A percentile compares a stretch with the other conserved stretches of the same genome.
These are phyloP conservation scores for Phaethon lepturus DNA, from an alignment of 2,113 vertebrate species.

Conservation along the genomic window DNA sequence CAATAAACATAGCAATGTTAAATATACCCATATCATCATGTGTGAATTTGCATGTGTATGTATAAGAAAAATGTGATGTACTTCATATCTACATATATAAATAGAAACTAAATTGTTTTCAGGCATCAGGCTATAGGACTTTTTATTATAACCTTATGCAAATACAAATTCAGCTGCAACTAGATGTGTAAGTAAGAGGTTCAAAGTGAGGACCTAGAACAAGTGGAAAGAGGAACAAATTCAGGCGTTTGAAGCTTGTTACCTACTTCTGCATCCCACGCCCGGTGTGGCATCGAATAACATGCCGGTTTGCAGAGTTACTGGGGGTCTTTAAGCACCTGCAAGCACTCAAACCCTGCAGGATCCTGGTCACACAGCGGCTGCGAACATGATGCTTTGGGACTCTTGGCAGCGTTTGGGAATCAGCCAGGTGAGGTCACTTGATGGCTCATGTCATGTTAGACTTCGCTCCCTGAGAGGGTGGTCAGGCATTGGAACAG, in stretches of 20 bases:
- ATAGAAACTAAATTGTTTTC: not conserved
- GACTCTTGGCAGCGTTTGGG: not conserved
- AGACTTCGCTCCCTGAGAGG: not conserved
- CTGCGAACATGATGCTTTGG: not conserved
- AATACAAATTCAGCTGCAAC: not conserved
- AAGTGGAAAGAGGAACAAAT: not conserved
- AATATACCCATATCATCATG: not conserved
- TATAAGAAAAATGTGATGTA: not conserved
- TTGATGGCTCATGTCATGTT: not conserved
- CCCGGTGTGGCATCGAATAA: not conserved
- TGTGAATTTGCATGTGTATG: not conserved
- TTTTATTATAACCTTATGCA: not conserved
- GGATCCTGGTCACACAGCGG: not conserved
- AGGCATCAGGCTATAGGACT: not conserved
- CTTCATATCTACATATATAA: not conserved
- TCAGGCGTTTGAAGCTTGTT: not conserved
- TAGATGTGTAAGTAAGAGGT: not conserved
- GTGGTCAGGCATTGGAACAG: too few species aligned
- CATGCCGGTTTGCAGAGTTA: not conserved
- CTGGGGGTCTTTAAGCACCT: not conserved
- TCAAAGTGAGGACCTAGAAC: not conserved
- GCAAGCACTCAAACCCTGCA: not conserved
- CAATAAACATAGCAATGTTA: not conserved
- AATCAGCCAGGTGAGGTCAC: rapidly evolving
- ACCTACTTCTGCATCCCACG: not conserved